Base-by-base conservation (phyloP, 2,888 invertebrate species). In the Cerceris rybyensis region DNA sequence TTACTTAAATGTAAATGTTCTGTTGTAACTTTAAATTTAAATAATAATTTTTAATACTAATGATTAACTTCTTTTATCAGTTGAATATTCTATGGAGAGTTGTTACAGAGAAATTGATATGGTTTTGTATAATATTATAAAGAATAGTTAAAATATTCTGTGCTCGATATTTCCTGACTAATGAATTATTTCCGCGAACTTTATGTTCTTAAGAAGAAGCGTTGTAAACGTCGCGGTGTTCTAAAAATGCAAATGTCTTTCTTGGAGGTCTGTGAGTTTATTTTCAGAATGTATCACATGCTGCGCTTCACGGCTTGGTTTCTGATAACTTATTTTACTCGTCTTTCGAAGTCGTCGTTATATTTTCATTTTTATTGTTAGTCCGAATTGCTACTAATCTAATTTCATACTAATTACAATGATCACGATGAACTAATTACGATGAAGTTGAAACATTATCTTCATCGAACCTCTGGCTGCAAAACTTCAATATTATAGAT, bases 191-290 rank as follows among this genome's bases (percentile, higher is more conserved):
- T 28, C 28, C 28, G 28, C 5, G 14, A 7, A 58, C 41, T 5
- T 64, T 17, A 17, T 41, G 14, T 43, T 54, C 8, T 13, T 17
- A 8, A 7, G 63, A 39, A 49, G 39, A 11, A 4, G n/a, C 0
- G 1, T 4, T 5, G 49, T 6, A 14, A 63, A 17, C 11, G 41
- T 17, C 57, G 14, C 58, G 28, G 9, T 17, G 46, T 43, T 68
- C 52, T 46, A 42, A 58, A 65, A 50, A 17, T 58, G 63, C 59
- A 57, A 9, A 49, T 66, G 43, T 66, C 65, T 58, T 61, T 28
- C 61, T 17, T 64, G 71, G 68, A 65, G 78, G 54, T 79, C 72
- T 2, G 46, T 16, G 28, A 39, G 50, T 49, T 58, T 79, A 79
- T 77, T 77, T 65, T 64, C 54, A 66, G 78, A 79, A 64, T 54